Conservation (phyloP, 2,888 invertebrate genomes). For the Lobophora halterata region DNA sequence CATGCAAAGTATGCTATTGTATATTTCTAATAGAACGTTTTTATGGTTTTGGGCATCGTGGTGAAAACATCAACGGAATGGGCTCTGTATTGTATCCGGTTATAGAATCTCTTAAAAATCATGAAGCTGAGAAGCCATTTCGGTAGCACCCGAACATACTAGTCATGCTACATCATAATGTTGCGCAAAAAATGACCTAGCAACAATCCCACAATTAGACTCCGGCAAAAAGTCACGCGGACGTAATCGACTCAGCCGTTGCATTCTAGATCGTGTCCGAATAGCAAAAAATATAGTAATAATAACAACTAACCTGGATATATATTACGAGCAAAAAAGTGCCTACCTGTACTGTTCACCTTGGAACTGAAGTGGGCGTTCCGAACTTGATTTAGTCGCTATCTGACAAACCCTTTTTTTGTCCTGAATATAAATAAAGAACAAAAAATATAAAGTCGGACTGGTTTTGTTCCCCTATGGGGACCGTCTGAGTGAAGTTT, state of each 20-base stretch:
- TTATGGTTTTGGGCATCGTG: not conserved
- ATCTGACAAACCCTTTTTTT: conserved; percentile 78
- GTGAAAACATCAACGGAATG: not conserved
- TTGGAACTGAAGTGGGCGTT: conserved; percentile 69
- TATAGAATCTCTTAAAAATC: not conserved
- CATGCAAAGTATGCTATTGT: conserved; percentile 1
- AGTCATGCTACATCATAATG: conserved; percentile 28
- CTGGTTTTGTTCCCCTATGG: conserved; percentile 58
- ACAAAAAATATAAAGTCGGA: conserved; percentile 63
- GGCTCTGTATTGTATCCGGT: not conserved
- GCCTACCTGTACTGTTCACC: conserved; percentile 65
- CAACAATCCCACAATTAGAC: conserved; percentile 43
- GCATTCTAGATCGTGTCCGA: conserved; percentile 43
- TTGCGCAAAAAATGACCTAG: conserved; percentile 42
- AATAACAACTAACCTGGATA: conserved; percentile 40
- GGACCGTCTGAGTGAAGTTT: conserved; percentile 58
- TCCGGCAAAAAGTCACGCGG: conserved; percentile 43
- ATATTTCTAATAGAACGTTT: conserved; percentile 2
- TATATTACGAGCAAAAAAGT: conserved; percentile 46
- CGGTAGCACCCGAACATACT: conserved; percentile 19
- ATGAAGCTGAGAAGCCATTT: conserved; percentile 7
- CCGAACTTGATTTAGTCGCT: conserved; percentile 75
- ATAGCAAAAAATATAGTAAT: conserved; percentile 19
- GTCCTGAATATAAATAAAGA: conserved; percentile 76
- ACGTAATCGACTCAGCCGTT: conserved; percentile 50